Evolutionary conservation across 2,888 invertebrate genomes (phyloP).

Genomic region (Caenorhabditis sinica): DNA sequence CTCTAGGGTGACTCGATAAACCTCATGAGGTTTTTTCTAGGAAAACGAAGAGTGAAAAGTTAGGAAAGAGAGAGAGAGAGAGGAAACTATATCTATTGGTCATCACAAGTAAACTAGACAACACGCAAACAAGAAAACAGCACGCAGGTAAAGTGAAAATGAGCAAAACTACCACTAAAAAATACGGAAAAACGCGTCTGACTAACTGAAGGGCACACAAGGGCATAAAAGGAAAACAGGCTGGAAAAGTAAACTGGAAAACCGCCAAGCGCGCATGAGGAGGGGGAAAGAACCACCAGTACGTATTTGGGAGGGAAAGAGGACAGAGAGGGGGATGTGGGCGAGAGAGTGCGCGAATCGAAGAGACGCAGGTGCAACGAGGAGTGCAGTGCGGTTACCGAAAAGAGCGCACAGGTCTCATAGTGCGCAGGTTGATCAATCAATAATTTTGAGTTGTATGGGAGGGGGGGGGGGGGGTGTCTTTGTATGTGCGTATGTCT

Average conservation of each 20-base stretch:
- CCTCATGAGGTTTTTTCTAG: too few species aligned
- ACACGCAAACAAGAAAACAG: too few species aligned
- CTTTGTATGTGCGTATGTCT: slow-evolving; percentile 1
- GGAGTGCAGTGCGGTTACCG: slow-evolving; percentile 22
- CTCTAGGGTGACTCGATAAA: too few species aligned
- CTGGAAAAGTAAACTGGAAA: neutral
- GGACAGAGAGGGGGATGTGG: neutral
- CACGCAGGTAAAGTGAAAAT: too few species aligned
- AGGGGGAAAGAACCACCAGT: slow-evolving; percentile 14
- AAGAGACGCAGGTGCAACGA: slow-evolving; percentile 31
- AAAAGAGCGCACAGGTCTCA: slow-evolving; percentile 22
- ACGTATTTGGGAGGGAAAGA: neutral
- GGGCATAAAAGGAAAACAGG: too few species aligned
- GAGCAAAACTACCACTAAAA: too few species aligned
- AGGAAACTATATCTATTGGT: too few species aligned
- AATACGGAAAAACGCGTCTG: too few species aligned
- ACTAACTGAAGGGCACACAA: too few species aligned
- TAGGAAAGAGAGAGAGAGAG: too few species aligned
- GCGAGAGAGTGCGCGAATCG: neutral
- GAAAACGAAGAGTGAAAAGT: neutral
- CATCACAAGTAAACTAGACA: too few species aligned
- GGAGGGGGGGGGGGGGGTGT: neutral
- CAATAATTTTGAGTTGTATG: slow-evolving; percentile 37
- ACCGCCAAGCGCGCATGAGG: neutral
- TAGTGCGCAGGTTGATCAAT: slow-evolving; percentile 54